A percentile compares a stretch with the other conserved stretches of the same genome.
Conservation (phyloP, 2,888 invertebrate genomes). For the Eumerus sabulonum region DNA sequence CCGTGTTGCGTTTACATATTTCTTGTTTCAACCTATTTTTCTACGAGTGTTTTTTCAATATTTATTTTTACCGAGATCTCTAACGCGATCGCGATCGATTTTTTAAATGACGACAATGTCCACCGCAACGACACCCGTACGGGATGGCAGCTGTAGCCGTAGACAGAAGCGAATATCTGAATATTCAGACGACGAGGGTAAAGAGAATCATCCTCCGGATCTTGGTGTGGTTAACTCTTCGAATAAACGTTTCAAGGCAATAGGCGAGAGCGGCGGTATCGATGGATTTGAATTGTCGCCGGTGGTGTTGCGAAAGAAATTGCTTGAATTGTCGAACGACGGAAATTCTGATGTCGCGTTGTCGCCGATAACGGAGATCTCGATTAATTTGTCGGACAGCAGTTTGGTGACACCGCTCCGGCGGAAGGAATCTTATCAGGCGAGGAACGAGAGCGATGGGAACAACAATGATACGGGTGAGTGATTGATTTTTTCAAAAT, state of each 20-base stretch:
- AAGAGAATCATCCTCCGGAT: conserved; percentile 4
- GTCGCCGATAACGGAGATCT: conserved; percentile 58
- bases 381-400: conserved; percentile 49
- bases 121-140: conserved; percentile 8
- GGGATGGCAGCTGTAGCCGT: conserved; percentile 16
- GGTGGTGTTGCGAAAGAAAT: conserved; percentile 13
- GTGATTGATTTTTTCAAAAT: conserved; percentile 13
- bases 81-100: neutral
- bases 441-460: conserved; percentile 1
- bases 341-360: conserved; percentile 17
- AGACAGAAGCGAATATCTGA: conserved; percentile 38
- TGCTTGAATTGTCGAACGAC: conserved; percentile 37
- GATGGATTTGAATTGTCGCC: neutral
- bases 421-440: neutral
- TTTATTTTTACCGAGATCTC: conserved; percentile 26
- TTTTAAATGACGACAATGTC: conserved; percentile 28
- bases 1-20: conserved; percentile 17
- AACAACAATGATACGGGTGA: conserved; percentile 34
- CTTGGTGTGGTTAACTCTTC: conserved; percentile 23
- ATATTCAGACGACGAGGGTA: conserved; percentile 30
- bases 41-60: conserved; percentile 5
- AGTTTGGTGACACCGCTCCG: conserved; percentile 39
- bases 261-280: neutral
- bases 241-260: conserved; percentile 39
- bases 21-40: conserved; percentile 9